Evolutionary conservation across 2,797 vertebrate species (phyloP).

Genomic region (Scolopax rusticola): DNA sequence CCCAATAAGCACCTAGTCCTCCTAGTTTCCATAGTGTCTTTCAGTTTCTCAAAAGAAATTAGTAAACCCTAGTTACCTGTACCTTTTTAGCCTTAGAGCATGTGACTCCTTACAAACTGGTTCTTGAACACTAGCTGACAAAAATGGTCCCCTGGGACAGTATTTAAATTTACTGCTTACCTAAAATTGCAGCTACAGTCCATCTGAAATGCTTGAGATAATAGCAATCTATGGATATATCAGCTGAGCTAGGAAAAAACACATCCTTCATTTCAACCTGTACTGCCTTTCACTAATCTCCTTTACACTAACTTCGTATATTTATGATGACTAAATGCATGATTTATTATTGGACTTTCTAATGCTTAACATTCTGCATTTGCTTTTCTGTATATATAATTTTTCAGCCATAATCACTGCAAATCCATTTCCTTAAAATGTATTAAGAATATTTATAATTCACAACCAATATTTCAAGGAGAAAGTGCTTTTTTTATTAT

Average conservation of each 20-base stretch:
- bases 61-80: neutral
- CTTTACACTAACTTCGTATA: neutral
- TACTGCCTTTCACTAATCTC: neutral
- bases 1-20: no score
- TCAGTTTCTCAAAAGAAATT: neutral
- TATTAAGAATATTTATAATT: slow-evolving; percentile 58
- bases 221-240: neutral
- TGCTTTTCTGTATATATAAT: slow-evolving; percentile 35
- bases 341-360: neutral
- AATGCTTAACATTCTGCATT: neutral
- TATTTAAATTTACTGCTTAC: neutral
- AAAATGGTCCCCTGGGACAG: neutral
- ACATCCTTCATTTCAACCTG: neutral
- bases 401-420: neutral
- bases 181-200: neutral
- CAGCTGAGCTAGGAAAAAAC: neutral
- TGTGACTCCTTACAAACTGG: neutral
- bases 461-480: slow-evolving; percentile 61
- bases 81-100: neutral
- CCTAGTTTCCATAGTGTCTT: neutral
- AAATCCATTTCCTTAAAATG: slow-evolving; percentile 42
- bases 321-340: neutral
- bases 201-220: neutral
- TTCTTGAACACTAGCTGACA: neutral
- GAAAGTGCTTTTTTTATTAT: neutral